These are phyloP conservation scores for Balaeniceps rex DNA, from an alignment of 2,113 vertebrate genomes.

Conservation along the genomic window DNA sequence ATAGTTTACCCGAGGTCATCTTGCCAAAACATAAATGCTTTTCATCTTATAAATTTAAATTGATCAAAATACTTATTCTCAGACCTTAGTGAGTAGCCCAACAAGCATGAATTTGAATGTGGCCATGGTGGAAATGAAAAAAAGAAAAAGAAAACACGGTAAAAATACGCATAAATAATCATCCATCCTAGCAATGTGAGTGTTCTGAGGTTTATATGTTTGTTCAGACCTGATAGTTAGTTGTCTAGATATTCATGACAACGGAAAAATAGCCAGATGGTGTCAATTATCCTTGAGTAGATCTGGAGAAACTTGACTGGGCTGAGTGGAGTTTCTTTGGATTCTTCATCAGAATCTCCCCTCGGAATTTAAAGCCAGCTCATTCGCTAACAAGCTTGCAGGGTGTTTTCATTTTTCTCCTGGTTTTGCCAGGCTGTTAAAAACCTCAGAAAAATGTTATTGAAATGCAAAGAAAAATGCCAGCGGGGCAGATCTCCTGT, in stretches of 20 bases:
- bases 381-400: not conserved
- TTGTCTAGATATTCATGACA: not conserved
- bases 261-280: not conserved
- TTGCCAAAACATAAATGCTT: not conserved
- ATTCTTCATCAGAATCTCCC: not conserved
- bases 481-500: not conserved
- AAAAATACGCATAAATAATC: not conserved
- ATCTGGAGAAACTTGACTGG: not conserved
- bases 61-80: not conserved
- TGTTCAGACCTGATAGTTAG: not conserved
- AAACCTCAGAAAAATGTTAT: not conserved
- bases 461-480: not conserved
- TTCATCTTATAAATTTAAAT: not conserved
- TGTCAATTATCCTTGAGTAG: not conserved
- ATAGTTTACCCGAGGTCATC: not conserved
- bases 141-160: not conserved
- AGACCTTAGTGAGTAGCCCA: not conserved
- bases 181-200: not conserved
- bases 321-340: not conserved
- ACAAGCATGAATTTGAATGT: not conserved
- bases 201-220: not conserved
- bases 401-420: not conserved
- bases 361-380: not conserved
- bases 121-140: not conserved
- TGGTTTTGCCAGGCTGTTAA: not conserved